Evolutionary conservation across 2,113 vertebrate species (phyloP).

Genomic region (Fulmarus glacialis): DNA sequence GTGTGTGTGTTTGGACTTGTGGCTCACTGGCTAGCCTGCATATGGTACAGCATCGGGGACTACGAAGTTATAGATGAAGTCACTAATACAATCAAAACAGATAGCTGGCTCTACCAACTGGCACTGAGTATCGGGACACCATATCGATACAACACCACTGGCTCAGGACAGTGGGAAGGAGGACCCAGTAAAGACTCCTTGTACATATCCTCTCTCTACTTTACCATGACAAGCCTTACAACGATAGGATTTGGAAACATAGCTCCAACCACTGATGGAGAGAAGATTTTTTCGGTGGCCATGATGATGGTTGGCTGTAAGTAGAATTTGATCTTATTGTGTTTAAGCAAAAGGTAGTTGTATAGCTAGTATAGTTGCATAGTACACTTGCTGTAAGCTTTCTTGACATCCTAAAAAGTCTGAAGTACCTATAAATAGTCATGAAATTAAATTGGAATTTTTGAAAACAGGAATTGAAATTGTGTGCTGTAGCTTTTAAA

Average conservation of each 20-base stretch:
- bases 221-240: conserved; percentile 99
- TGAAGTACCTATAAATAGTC: background rate
- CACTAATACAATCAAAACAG: conserved; percentile 93
- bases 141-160: conserved; percentile 91
- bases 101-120: conserved; percentile 97
- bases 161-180: conserved; percentile 92
- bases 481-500: background rate
- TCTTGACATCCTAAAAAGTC: background rate
- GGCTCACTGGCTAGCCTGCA: conserved; percentile 97
- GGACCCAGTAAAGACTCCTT: conserved; percentile 95
- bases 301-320: conserved; percentile 99
- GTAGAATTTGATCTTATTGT: conserved; percentile 61
- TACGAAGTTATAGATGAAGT: conserved; percentile 94
- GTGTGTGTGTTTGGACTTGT: conserved; percentile 96
- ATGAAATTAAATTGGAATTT: background rate
- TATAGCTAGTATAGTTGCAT: background rate
- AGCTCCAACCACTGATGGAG: conserved; percentile 92
- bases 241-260: conserved; percentile 99
- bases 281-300: conserved; percentile 98
- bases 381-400: background rate
- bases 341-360: background rate
- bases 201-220: conserved; percentile 97
- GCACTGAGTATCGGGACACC: conserved; percentile 93
- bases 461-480: background rate
- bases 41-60: conserved; percentile 99